These are phyloP conservation scores for Nixonia krombeini DNA, from an alignment of 1,140 invertebrate genomes.

Conservation along the genomic window DNA sequence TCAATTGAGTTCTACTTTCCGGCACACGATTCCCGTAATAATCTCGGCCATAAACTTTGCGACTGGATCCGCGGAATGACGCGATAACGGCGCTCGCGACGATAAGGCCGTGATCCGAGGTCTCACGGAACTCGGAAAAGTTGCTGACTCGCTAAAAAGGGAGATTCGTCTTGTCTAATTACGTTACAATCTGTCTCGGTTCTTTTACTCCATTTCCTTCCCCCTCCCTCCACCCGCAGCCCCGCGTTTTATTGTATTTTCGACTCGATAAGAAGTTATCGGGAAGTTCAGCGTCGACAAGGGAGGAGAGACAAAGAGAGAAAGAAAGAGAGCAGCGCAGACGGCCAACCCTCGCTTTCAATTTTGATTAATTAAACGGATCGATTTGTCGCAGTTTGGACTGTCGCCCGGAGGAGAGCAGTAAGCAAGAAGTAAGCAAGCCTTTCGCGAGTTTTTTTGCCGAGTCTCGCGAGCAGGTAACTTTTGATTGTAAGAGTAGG, in stretches of 20 bases:
- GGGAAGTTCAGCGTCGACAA: background rate
- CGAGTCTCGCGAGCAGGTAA: too few species aligned
- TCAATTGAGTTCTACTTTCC: slow-evolving; percentile 50
- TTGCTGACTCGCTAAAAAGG: slow-evolving; percentile 23
- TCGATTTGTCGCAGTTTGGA: too few species aligned
- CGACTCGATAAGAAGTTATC: background rate
- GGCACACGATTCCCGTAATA: slow-evolving; percentile 39
- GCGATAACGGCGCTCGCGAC: slow-evolving; percentile 31
- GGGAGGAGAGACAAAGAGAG: background rate
- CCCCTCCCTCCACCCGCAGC: background rate
- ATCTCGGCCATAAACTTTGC: slow-evolving; percentile 49
- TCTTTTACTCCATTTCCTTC: slow-evolving; percentile 26
- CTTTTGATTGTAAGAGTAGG: slow-evolving; percentile 68
- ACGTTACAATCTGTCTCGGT: slow-evolving; percentile 32
- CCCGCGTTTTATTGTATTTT: background rate
- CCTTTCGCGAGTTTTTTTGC: too few species aligned
- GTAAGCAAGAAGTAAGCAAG: too few species aligned
- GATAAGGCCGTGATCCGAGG: slow-evolving; percentile 42
- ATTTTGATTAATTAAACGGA: too few species aligned
- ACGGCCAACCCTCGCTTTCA: too few species aligned
- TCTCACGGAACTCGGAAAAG: slow-evolving; percentile 10
- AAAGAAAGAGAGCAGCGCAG: background rate
- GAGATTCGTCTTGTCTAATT: slow-evolving; percentile 28
- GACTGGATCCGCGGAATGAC: slow-evolving; percentile 28
- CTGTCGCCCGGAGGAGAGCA: too few species aligned